Base-by-base conservation (phyloP, 1,140 invertebrate genomes). In the Papilio polytes region DNA sequence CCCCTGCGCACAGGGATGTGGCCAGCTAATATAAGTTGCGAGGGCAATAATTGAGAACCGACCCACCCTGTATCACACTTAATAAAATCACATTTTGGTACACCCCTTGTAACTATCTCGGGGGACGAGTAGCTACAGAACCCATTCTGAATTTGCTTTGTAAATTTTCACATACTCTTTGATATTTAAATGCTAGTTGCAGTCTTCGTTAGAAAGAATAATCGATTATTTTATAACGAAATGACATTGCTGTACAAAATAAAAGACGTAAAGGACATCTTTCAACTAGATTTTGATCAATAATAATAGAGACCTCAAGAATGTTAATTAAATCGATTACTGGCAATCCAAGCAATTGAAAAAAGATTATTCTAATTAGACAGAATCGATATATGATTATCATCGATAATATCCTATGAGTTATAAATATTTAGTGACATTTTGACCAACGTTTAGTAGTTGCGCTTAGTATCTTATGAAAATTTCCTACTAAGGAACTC, bases 51-150 rank as follows among this genome's bases (percentile, higher is more conserved):
- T 78, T 78, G 77, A 36, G n/a, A 22, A 36, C 31, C 77, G 41
- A 44, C 77, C 77, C 77, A 78, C 56, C 77, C 77, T 78, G 77
- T 78, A 78, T 78, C 76, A 78, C 77, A 78, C 77, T 78, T 78
- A 78, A 78, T 78, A 78, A 78, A 78, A 78, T 78, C 77, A 78
- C 59, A 78, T 78, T 78, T 63, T 20, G 59, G 53, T 44, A 63
- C 53, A 63, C 56, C 77, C 77, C 59, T 78, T 78, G 77, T 66
- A 78, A 78, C 74, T 41, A 59, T 59, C 77, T 63, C 77, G 56
- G 22, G 77, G 77, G 56, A 78, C 31, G 36, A 31, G 56, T 59
- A 78, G 36, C 53, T 78, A 66, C n/a, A 20, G 53, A 66, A 66
- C 41, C 59, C 56, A 59, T 78, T 26, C n/a, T 8, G 56, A 78